Percentiles rank a stretch among this genome's conserved stretches.
Conservation (phyloP, 2,888 invertebrate species). For the Lepidocyrtinus sp. region DNA sequence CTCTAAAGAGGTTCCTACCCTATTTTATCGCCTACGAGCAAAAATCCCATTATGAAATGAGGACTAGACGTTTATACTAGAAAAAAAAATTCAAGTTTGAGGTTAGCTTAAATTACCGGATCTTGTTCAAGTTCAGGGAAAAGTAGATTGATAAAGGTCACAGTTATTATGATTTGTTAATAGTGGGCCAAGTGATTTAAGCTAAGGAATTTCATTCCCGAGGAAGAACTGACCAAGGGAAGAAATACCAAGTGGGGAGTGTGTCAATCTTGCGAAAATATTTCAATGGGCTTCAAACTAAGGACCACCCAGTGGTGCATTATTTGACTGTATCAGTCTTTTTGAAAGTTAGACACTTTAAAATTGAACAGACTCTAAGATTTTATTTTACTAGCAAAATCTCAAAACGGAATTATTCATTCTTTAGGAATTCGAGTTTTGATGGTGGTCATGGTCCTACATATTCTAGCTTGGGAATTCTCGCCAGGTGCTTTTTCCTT, state of each 20-base stretch:
- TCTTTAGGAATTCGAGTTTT: constrained; percentile 6
- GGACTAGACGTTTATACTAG: not conserved
- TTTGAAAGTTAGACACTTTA: too few species aligned
- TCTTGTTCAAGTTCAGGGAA: constrained; percentile 12
- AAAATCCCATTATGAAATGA: not conserved
- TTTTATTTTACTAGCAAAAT: too few species aligned
- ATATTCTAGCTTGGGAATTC: too few species aligned
- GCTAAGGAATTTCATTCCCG: not conserved
- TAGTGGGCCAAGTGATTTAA: not conserved
- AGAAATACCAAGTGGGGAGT: not conserved
- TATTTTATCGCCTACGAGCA: constrained; percentile 1
- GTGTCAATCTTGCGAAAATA: not conserved
- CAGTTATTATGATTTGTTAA: not conserved
- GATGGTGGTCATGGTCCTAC: constrained; percentile 7
- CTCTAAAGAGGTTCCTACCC: not conserved
- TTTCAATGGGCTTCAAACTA: not conserved
- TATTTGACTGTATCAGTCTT: not conserved
- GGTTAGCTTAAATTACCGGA: not conserved
- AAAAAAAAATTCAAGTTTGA: constrained; percentile 9
- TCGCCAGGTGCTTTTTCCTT: not conserved
- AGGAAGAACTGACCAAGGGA: not conserved
- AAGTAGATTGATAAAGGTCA: constrained; percentile 36
- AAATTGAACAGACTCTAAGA: too few species aligned
- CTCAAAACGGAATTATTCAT: constrained; percentile 2
- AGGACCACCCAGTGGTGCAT: not conserved